Evolutionary conservation across 2,113 vertebrate genomes (phyloP).

Genomic region (Sapayoa aenigma): DNA sequence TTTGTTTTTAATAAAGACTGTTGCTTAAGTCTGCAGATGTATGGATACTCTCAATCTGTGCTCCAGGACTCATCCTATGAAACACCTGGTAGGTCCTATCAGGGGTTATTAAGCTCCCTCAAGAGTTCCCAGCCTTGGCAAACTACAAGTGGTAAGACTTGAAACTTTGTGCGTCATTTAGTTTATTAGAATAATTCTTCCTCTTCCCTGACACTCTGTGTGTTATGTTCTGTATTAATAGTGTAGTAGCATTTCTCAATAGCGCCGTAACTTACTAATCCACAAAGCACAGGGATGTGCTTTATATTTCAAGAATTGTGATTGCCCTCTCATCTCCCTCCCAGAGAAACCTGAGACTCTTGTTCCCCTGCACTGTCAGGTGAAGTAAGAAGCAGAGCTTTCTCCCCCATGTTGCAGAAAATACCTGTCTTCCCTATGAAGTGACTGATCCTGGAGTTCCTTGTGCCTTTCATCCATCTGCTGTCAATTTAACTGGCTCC

Average conservation of each 20-base stretch:
- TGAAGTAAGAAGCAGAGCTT: neutral
- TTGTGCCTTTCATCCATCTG: constrained; percentile 31
- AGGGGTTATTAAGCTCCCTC: neutral
- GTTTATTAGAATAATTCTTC: constrained; percentile 14
- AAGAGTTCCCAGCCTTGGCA: neutral
- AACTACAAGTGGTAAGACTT: neutral
- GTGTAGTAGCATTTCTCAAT: neutral
- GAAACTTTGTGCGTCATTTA: neutral
- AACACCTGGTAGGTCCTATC: neutral
- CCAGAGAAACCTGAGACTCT: neutral
- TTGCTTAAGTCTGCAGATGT: neutral
- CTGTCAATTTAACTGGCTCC: constrained; percentile 38
- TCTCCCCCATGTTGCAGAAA: neutral
- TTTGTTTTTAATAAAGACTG: neutral
- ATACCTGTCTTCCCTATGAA: constrained; percentile 9
- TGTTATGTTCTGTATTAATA: neutral
- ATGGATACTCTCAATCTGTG: neutral
- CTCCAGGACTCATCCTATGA: neutral
- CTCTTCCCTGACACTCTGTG: neutral
- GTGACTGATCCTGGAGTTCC: neutral
- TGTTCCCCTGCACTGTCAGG: neutral
- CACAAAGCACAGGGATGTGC: neutral
- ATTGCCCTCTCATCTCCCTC: neutral
- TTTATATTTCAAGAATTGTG: neutral
- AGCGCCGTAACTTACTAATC: neutral